These are phyloP conservation scores for Argyresthia albistria DNA, from an alignment of 2,888 invertebrate genomes.

Conservation along the genomic window DNA sequence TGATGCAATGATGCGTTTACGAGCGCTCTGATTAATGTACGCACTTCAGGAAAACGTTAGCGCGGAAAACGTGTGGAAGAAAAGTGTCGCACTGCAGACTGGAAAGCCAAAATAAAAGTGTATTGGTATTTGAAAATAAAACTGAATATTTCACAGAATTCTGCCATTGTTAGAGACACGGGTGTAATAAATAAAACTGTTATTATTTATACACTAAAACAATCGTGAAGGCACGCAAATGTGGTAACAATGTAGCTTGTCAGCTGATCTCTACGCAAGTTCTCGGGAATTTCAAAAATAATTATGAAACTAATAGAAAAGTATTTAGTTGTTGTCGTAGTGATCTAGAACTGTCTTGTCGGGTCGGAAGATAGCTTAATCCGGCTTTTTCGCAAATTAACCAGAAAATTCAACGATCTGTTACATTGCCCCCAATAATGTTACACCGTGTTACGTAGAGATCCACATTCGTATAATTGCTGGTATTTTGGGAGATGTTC, in stretches of 20 bases:
- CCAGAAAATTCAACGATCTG: not conserved
- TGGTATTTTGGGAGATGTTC: too few relatives aligned
- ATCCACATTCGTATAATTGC: not conserved
- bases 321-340: not conserved
- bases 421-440: conserved; percentile 1
- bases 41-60: too few relatives aligned
- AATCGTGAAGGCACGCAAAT: conserved; percentile 4
- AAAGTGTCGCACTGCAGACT: too few relatives aligned
- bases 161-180: too few relatives aligned
- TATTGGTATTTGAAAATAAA: too few relatives aligned
- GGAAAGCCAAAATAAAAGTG: too few relatives aligned
- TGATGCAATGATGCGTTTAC: too few relatives aligned
- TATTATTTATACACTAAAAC: not conserved
- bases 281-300: conserved; percentile 1
- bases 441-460: not conserved
- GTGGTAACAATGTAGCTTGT: conserved; percentile 3
- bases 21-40: too few relatives aligned
- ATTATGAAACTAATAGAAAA: not conserved
- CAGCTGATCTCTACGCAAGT: not conserved
- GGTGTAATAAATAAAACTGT: not conserved
- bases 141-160: too few relatives aligned
- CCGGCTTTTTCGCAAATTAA: not conserved
- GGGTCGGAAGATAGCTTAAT: not conserved
- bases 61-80: too few relatives aligned
- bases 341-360: conserved; percentile 2